Conservation (phyloP, 2,888 invertebrate species). For the Brachypalpus laphriformis region DNA sequence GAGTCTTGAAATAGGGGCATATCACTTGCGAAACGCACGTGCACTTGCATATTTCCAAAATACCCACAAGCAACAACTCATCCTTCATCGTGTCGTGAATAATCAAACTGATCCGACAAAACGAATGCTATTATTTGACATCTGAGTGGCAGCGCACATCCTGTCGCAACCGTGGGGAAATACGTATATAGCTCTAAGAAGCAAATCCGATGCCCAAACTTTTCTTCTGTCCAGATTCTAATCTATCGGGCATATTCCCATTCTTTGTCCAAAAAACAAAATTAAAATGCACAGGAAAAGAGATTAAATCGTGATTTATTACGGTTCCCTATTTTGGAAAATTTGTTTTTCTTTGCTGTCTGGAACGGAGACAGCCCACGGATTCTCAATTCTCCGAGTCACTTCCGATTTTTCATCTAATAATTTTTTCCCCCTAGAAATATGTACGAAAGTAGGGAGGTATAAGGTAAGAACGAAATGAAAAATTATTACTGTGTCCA, state of each 20-base stretch:
- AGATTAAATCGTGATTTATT: constrained; percentile 71
- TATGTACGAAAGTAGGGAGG: constrained; percentile 38
- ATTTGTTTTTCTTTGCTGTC: constrained; percentile 40
- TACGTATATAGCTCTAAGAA: neutral
- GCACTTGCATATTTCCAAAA: no score
- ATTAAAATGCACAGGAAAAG: constrained; percentile 50
- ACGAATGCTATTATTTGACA: constrained; percentile 39
- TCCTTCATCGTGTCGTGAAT: neutral
- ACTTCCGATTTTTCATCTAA: constrained; percentile 68
- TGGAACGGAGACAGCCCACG: constrained; percentile 18
- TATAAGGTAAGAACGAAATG: constrained; percentile 33
- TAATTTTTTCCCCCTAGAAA: constrained; percentile 46
- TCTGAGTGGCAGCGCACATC: constrained; percentile 33
- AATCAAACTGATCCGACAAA: neutral
- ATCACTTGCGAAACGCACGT: no score
- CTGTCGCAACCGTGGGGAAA: constrained; percentile 10
- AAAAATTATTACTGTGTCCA: constrained; percentile 60
- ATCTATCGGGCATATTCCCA: constrained; percentile 28
- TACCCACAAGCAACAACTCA: neutral
- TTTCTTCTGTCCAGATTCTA: constrained; percentile 38
- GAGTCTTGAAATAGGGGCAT: no score
- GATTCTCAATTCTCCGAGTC: constrained; percentile 42
- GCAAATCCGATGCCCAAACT: constrained; percentile 18
- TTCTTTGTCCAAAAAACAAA: constrained; percentile 49
- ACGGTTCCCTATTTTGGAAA: constrained; percentile 60